Conservation (phyloP, 2,888 invertebrate genomes). For the Hoplodrina blanda region DNA sequence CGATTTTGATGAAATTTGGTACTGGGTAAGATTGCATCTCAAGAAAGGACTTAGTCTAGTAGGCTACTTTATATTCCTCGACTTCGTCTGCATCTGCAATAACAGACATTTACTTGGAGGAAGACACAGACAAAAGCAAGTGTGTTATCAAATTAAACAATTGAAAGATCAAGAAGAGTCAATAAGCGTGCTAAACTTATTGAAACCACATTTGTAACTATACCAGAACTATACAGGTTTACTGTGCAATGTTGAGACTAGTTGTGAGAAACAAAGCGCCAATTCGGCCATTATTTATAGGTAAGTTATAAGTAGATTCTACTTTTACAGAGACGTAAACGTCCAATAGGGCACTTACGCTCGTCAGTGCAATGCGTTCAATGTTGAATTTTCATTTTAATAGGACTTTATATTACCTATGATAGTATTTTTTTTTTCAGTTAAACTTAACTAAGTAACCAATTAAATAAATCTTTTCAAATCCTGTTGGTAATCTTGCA, state of each 20-base stretch:
- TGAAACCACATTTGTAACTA: conserved; percentile 10
- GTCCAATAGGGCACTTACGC: conserved; percentile 14
- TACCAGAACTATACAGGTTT: conserved; percentile 21
- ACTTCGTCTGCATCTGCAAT: too few relatives aligned
- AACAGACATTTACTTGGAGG: too few relatives aligned
- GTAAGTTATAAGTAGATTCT: conserved; percentile 35
- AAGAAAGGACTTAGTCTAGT: too few relatives aligned
- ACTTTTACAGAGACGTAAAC: conserved; percentile 29
- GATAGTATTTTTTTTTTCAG: not conserved
- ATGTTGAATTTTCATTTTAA: not conserved
- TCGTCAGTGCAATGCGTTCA: conserved; percentile 2
- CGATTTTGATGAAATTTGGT: too few relatives aligned
- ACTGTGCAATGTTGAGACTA: conserved; percentile 30
- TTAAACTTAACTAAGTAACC: too few relatives aligned
- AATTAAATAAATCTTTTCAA: too few relatives aligned
- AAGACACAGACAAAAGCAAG: too few relatives aligned
- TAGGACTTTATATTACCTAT: not conserved
- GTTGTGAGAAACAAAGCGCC: conserved; percentile 31
- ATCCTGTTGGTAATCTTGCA: too few relatives aligned
- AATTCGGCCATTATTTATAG: conserved; percentile 26
- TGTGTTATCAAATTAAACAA: too few relatives aligned
- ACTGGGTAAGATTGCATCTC: too few relatives aligned
- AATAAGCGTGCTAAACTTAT: conserved; percentile 3
- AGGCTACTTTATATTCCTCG: too few relatives aligned
- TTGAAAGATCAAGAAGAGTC: not conserved